Base-by-base conservation (phyloP, 2,797 vertebrate genomes). In the Taenioides sp. region DNA sequence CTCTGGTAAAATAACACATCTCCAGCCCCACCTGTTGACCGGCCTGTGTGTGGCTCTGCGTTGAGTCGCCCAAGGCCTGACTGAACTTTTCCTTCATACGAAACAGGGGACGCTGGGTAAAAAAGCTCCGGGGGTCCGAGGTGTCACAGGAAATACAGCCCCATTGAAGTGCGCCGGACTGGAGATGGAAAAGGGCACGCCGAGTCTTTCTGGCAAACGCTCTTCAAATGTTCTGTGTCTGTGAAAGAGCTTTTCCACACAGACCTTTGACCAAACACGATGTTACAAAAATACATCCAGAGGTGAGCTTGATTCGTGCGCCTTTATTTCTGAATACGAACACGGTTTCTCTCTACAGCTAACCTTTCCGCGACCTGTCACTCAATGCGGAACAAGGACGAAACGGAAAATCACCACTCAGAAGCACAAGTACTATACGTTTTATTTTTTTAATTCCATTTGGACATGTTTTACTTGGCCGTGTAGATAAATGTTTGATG, bases 271-370 rank as follows among this genome's bases (percentile, higher is more conserved):
- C 78, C 65, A 65, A 79, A 76, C 59, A 65, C 78, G 65, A 14
- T 55, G 72, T 49, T 69, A 70, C 58, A 5, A 72, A 83, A 84
- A 87, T 69, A 81, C 83, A 80, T 80, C 69, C 47, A 37, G 77
- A 82, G 79, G 84, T 84, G 84, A 79, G 68, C 76, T 76, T 84
- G 84, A 87, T 80, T 84, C 73, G 73, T 74, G 81, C 65, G 71
- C 71, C 40, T 75, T 31, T 72, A 73, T 60, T 69, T 76, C 31
- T 20, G n/a, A 54, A 54, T 7, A 54, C 22, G 22, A 67, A 84
- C 72, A 78, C 37, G 25, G 20, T 61, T 60, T 18, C 60, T 14
- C 12, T 28, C 25, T 54, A 2, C 18, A 58, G 14, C 55, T 75
- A 80, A 86, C 87, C 87, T 80, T 63, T 18, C n/a, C 0, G 27